Evolutionary conservation across 1,140 invertebrate species (phyloP), one percentile per base, ranked within the genome.

Genomic region (Caenorhabditis brenneri): DNA sequence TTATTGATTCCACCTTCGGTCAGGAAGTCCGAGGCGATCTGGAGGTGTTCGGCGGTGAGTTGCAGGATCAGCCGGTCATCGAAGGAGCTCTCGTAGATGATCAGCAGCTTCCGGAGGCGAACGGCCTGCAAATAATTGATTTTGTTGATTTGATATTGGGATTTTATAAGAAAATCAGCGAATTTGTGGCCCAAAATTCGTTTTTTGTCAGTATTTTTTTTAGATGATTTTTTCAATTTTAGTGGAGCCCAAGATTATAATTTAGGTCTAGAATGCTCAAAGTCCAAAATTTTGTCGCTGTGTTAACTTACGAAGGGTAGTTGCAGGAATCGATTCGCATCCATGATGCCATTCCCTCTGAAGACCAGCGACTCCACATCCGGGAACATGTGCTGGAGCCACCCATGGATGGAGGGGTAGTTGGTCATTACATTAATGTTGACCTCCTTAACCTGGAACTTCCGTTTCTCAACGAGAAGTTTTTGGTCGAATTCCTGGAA

Each of bases 401-500:
- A 74, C 42, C 65, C 65, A n/a, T 74, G 65, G 7, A 46, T n/a
- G 7, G 65, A 19, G 7, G 65, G 65, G n/a, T 74, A 74, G 36
- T 74, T 74, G 1, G 65, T 12, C 15, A 22, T 16, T 22, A 74
- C 65, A 1, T 29, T 33, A 10, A 74, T 74, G 10, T 74, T 74
- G 19, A 74, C 27, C 36, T 74, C 36, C 10, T 42, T 46, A 6
- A 42, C 15, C 42, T 74, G 19, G n/a, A 74, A 46, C n/a, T 74
- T 74, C 33, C 65, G 65, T 36, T 74, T 74, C 10, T 74, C 65
- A 3, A 74, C 65, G 9, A 74, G n/a, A 7, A 9, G n/a, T 42
- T 74, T 74, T 42, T 74, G 65, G 15, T 74, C 65, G 36, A 74
- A 74, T 74, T 74, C 65, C 65, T 74, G 65, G 36, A 74, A 74